These are phyloP conservation scores for Psittacula cyanocephala DNA, from an alignment of 2,113 vertebrate genomes.

Conservation along the genomic window DNA sequence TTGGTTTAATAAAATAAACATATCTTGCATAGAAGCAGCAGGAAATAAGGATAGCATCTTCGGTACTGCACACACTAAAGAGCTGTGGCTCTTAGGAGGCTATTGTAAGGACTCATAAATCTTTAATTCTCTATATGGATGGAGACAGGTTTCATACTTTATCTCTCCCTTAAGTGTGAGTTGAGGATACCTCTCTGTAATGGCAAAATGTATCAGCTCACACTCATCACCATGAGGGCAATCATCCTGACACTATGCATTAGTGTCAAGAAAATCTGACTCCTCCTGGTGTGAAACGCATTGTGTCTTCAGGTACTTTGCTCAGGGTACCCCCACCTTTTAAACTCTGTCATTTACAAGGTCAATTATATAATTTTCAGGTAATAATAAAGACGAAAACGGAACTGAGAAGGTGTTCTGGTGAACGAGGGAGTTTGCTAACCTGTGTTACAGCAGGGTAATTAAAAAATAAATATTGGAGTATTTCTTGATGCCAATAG, in stretches of 20 bases:
- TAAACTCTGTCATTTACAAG: neutral
- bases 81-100: neutral
- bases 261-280: constrained; percentile 11
- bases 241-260: constrained; percentile 1
- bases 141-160: neutral
- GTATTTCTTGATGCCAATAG: neutral
- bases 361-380: neutral
- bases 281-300: neutral
- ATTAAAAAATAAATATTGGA: neutral
- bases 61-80: neutral
- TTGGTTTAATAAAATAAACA: neutral
- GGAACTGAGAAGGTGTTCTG: neutral
- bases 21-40: neutral
- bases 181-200: constrained; percentile 23
- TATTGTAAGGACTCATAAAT: neutral
- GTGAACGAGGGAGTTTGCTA: neutral
- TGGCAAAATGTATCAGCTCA: constrained; percentile 28
- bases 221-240: constrained; percentile 35
- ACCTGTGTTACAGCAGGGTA: neutral
- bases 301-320: neutral
- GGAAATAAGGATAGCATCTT: neutral
- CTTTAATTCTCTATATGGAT: neutral
- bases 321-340: neutral
- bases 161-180: constrained; percentile 38
- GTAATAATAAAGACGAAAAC: neutral